Evolutionary conservation across 1,140 invertebrate genomes (phyloP), one percentile per base, ranked within the genome.

Genomic region (Lepeophtheirus salmonis): DNA sequence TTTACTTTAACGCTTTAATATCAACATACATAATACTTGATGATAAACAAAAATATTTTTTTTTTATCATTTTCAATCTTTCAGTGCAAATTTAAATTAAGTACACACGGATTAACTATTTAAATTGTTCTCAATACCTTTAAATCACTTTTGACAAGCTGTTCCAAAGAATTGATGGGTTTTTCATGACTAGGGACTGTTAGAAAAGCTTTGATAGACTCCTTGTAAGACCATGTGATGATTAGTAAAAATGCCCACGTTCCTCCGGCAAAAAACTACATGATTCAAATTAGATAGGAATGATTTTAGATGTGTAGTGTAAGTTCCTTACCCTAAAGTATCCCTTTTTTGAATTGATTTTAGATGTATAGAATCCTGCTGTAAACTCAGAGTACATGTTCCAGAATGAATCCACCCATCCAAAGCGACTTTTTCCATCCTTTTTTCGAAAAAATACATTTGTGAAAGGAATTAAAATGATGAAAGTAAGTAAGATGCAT

Each of bases 401-500:
- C 30, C 30, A 41, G n/a, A 41, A 41, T 6, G 30, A 41, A 41
- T 41, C 30, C 6, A 41, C 6, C 6, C 30, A n/a, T 41, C 30
- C 30, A n/a, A 41, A 41, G 6, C n/a, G 6, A 6, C n/a, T 6
- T 6, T 6, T 10, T 10, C 30, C 30, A 41, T 6, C 6, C 6
- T 6, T 10, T n/a, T 41, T 41, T 6, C 30, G 30, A 10, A 41
- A n/a, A 41, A 41, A 41, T n/a, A 41, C 6, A n/a, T 41, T 6
- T 41, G 30, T 41, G 3, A 56, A 10, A 18, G 56, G 4, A 54
- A 63, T 67, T 64, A 53, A 63, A 71, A 71, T 85, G 12, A 88
- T 84, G 0, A 89, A 89, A 74, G 74, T 89, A 16, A 80, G 83
- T 6, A 85, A 84, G 1, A 76, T 89, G 62, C 59, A 65, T 61